phyloP scores from a whole-genome alignment of 2,888 invertebrate species.

The Clistopyga incitator region DNA sequence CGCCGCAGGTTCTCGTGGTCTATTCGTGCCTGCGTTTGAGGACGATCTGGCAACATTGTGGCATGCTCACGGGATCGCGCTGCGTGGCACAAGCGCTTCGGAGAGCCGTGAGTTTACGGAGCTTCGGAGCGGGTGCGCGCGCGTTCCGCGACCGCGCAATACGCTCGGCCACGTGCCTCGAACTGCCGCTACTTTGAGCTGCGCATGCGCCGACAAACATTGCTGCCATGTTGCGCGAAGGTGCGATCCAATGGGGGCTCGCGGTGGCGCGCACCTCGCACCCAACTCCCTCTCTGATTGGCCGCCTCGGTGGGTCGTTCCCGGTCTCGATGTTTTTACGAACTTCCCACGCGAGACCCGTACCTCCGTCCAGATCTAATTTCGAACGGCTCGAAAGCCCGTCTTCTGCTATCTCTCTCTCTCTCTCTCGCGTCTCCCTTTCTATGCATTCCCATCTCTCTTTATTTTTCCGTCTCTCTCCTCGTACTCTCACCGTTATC shows the following conservation, averaged over 20 bases:
- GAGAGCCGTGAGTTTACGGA: conserved; percentile 36
- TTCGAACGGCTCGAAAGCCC: conserved; percentile 65
- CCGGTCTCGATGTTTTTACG: conserved; percentile 66
- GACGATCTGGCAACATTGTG: conserved; percentile 66
- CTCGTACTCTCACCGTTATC: conserved; percentile 26
- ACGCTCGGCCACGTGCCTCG: conserved; percentile 68
- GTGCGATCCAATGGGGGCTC: conserved; percentile 64
- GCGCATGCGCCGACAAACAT: conserved; percentile 72
- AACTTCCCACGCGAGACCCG: conserved; percentile 67
- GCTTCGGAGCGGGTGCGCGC: conserved; percentile 68
- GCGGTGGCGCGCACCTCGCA: conserved; percentile 48
- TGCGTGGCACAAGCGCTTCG: conserved; percentile 43
- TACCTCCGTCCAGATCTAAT: conserved; percentile 68
- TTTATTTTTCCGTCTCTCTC: conserved; percentile 21
- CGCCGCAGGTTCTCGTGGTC: conserved; percentile 34
- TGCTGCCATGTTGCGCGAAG: conserved; percentile 70
- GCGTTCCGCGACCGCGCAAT: conserved; percentile 71
- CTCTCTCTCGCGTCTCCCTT: conserved; percentile 10
- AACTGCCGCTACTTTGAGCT: conserved; percentile 67
- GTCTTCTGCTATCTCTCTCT: conserved; percentile 39
- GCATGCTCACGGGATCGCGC: conserved; percentile 15
- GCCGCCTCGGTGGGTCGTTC: conserved; percentile 58
- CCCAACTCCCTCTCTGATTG: conserved; percentile 40
- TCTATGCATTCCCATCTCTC: background rate
- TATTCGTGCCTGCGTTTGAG: conserved; percentile 50